Base-by-base conservation (phyloP, 2,113 vertebrate genomes). In the Festucalex cinctus region DNA sequence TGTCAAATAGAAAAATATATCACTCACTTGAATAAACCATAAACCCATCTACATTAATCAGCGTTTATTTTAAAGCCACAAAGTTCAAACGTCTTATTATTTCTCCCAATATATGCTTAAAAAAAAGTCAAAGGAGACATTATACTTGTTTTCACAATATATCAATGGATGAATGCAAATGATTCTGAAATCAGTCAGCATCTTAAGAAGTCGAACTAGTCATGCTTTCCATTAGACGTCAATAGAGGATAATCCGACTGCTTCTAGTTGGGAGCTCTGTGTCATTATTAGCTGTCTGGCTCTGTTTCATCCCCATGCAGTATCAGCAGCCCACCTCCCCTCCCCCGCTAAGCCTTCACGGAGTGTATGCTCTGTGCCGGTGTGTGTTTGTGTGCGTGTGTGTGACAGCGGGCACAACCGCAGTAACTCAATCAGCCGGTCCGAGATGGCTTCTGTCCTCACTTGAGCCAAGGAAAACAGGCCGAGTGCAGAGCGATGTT, bases 401-500 rank as follows among this genome's bases (percentile, higher is more conserved):
- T 35, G 76, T 69, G 73, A 71, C 71, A 43, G 62, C 63, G 17
- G 68, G 60, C 63, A 67, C 72, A 66, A 75, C 73, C 17, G 32
- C 76, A 53, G 83, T 84, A 86, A 86, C 78, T 80, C 75, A 83
- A 83, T 83, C 80, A 75, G 61, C 61, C 74, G 9, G 72, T 70
- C 71, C 69, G 76, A 71, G 74, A 79, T 66, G 69, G 75, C 71
- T 84, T 83, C 78, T 73, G 73, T 77, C 79, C 61, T 73, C 76
- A 35, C 69, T 74, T 17, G 62, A 46, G 62, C 65, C 68, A 65
- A 46, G 32, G 61, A 73, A 44, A 78, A 65, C 17, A 12, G 32
- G 68, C 61, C 51, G 24, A 41, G 44, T 37, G 69, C 26, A 41
- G 20, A 72, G 37, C 28, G 62, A 46, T 53, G 63, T 12, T n/a